A percentile compares a stretch with the other conserved stretches of the same genome.
Evolutionary conservation across 2,797 vertebrate species (phyloP).

Genomic region (Anisognathus igniventris): DNA sequence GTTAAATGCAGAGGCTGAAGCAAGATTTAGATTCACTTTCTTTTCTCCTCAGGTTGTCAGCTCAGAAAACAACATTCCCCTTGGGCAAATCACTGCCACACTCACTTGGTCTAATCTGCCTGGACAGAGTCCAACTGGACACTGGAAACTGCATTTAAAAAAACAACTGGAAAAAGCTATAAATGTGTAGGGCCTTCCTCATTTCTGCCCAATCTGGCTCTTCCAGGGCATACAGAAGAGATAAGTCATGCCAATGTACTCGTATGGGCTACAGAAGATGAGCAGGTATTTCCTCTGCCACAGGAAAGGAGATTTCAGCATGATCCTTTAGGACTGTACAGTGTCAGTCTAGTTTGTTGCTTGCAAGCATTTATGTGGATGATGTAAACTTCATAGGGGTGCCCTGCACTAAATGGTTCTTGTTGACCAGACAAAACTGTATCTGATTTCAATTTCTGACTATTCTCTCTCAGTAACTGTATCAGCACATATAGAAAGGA

Average conservation of each 20-base stretch:
- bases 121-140: not conserved
- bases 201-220: not conserved
- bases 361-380: not conserved
- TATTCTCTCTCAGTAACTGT: not conserved
- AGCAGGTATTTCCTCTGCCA: not conserved
- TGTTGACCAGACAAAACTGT: not conserved
- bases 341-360: not conserved
- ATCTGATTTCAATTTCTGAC: not conserved
- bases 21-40: not conserved
- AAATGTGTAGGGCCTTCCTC: not conserved
- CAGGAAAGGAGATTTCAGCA: not conserved
- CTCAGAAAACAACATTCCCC: not conserved
- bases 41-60: not conserved
- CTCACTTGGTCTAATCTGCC: not conserved
- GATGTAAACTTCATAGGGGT: not conserved
- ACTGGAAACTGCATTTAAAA: not conserved
- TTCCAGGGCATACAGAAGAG: not conserved
- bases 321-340: not conserved
- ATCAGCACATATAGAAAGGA: not conserved
- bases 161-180: not conserved
- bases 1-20: not conserved
- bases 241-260: not conserved
- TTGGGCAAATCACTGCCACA: not conserved
- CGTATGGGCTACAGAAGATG: not conserved
- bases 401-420: not conserved